Base-by-base conservation (phyloP, 2,888 invertebrate species). In the Mimas tiliae region DNA sequence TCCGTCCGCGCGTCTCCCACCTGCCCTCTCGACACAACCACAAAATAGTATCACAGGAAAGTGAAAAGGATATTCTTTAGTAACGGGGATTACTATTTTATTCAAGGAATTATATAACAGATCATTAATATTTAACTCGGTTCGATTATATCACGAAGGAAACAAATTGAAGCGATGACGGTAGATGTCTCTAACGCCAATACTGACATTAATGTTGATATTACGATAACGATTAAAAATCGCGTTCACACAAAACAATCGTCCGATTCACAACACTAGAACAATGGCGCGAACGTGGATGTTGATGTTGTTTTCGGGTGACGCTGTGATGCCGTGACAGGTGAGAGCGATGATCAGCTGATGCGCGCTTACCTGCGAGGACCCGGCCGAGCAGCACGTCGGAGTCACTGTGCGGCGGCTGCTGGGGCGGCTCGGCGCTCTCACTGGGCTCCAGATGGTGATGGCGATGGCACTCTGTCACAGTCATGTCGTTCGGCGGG, bases 351-450 rank as follows among this genome's bases (percentile, higher is more conserved):
- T 12, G 72, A 83, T 82, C 88, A 87, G 88, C 83, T 87, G 87
- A 71, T 65, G 67, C 68, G 67, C 64, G 77, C 89, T 91, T 81
- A 93, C 93, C 93, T 90, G 93, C 93, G 65, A 93, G 85, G 70
- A 94, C 94, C 74, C 93, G 82, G 77, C 91, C 93, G 72, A 93
- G 93, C 66, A 93, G 90, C 66, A 88, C 89, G 65, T 93, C 93
- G 70, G 89, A 81, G 76, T 92, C 93, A 72, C 80, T 80, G 69
- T 83, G 81, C 64, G 81, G 80, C 42, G 76, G 79, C 62, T 77
- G 80, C 66, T 74, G 79, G 66, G 78, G 74, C 65, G 76, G 77
- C 62, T 81, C 81, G 72, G 77, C 74, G 66, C 70, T 71, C 47
- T 78, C 77, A 70, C 78, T 75, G 76, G 82, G 77, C 70, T 83